A percentile compares a stretch with the other conserved stretches of the same genome.
Evolutionary conservation across 2,113 vertebrate species (phyloP).

Genomic region (Polyodon spathula): DNA sequence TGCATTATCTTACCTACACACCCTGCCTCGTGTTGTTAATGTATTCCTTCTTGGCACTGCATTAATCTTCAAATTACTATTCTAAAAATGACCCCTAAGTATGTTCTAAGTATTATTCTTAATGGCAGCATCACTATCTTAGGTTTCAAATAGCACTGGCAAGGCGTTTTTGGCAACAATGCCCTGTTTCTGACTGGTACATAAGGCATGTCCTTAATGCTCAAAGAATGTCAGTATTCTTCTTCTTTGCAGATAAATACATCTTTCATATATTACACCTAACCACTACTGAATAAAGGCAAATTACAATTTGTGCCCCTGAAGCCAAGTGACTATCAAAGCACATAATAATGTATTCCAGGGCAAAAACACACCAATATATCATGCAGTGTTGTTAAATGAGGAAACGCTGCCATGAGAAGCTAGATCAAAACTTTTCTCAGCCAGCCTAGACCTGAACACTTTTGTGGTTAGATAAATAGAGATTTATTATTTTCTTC

Average conservation of each 20-base stretch:
- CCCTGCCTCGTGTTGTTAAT: conserved; percentile 67
- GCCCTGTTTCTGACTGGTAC: conserved; percentile 4
- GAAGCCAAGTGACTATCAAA: conserved; percentile 59
- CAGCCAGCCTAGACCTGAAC: too few species aligned
- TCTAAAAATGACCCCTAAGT: conserved; percentile 40
- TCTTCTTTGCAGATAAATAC: background rate
- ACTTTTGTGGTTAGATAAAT: too few species aligned
- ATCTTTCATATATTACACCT: background rate
- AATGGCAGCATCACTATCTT: conserved; percentile 5
- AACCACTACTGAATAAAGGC: background rate
- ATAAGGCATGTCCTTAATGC: background rate
- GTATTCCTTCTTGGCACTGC: conserved; percentile 63
- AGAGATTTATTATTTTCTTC: too few species aligned
- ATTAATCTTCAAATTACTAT: conserved; percentile 76
- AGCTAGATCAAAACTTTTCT: conserved; percentile 37
- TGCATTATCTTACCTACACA: conserved; percentile 77
- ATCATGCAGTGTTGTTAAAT: conserved; percentile 51
- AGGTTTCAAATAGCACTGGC: conserved; percentile 4
- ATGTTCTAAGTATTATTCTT: conserved; percentile 1
- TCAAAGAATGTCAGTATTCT: background rate
- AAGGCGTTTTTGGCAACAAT: background rate
- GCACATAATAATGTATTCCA: conserved; percentile 57
- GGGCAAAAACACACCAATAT: conserved; percentile 46
- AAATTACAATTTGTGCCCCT: background rate
- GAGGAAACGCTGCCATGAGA: conserved; percentile 51